phyloP scores from a whole-genome alignment of 2,113 vertebrate genomes.

The Phycodurus eques region DNA sequence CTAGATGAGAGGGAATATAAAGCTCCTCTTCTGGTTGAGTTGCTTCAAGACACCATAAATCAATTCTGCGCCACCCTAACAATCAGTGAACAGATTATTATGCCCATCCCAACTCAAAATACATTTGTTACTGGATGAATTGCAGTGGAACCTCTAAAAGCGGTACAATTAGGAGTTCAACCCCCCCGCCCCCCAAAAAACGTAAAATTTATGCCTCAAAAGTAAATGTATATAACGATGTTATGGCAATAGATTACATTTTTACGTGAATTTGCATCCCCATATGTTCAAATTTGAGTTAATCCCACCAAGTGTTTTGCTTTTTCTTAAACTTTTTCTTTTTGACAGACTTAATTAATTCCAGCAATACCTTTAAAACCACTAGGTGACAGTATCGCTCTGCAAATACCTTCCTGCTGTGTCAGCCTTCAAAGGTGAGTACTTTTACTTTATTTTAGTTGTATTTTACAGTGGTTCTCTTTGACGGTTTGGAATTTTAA shows the following conservation, averaged over 20 bases:
- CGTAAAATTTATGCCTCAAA: neutral
- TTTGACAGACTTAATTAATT: neutral
- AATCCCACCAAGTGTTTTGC: neutral
- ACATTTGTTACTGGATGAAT: neutral
- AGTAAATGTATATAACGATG: neutral
- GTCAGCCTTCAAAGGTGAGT: neutral
- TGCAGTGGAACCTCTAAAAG: neutral
- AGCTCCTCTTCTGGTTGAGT: neutral
- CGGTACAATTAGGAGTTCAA: neutral
- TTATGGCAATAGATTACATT: neutral
- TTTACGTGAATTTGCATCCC: neutral
- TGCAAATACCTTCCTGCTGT: neutral
- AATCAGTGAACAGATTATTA: neutral
- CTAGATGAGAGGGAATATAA: neutral
- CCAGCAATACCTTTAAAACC: neutral
- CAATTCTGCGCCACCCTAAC: neutral
- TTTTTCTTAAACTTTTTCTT: neutral
- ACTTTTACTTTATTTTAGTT: neutral
- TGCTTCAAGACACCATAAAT: neutral
- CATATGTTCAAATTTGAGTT: neutral
- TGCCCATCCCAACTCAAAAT: neutral
- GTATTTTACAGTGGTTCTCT: neutral
- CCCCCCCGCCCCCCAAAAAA: neutral
- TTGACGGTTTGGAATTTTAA: neutral
- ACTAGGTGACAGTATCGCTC: neutral